These are phyloP conservation scores for Poeciliopsis infans DNA, from an alignment of 2,797 vertebrate genomes.

Conservation along the genomic window DNA sequence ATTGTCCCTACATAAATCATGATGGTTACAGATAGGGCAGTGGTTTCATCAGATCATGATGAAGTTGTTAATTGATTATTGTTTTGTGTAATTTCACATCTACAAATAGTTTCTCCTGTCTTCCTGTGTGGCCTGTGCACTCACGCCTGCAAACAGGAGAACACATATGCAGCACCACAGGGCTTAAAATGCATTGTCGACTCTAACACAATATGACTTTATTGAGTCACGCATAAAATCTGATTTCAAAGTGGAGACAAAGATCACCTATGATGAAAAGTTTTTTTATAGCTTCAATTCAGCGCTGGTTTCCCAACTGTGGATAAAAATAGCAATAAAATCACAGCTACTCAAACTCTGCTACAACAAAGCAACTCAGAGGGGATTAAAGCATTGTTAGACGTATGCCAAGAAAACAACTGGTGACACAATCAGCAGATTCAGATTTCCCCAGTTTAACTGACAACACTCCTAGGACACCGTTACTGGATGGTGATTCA, in stretches of 20 bases:
- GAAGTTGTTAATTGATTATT: neutral
- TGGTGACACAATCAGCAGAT: neutral
- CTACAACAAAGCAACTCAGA: neutral
- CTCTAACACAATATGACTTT: neutral
- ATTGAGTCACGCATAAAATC: neutral
- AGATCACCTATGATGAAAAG: neutral
- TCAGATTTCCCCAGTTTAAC: neutral
- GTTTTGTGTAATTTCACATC: neutral
- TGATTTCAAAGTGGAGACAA: neutral
- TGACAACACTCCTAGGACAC: neutral
- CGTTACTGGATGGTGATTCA: neutral
- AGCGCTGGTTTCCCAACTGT: neutral
- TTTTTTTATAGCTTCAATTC: neutral
- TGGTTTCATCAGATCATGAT: neutral
- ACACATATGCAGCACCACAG: neutral
- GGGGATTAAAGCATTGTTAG: neutral
- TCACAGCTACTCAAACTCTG: neutral
- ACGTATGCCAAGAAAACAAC: neutral
- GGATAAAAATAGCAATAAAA: neutral
- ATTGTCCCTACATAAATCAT: neutral
- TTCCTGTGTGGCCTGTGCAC: neutral
- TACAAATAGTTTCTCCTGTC: neutral
- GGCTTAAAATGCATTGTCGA: neutral
- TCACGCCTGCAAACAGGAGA: neutral
- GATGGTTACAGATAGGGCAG: neutral